Evolutionary conservation across 2,797 vertebrate genomes (phyloP).

Genomic region (Limosa lapponica): DNA sequence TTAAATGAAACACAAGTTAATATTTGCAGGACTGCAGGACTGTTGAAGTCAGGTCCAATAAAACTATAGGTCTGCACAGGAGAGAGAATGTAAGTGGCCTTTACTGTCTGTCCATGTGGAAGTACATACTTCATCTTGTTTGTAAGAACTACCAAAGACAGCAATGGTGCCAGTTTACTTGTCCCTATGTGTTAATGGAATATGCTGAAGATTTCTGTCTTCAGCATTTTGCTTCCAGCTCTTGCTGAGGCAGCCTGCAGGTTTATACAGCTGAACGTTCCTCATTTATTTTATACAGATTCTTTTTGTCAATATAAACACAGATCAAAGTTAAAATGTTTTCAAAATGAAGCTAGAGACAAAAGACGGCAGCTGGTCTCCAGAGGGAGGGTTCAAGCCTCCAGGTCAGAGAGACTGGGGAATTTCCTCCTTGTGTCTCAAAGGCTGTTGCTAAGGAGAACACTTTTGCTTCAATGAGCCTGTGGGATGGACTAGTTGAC

Average conservation of each 20-base stretch:
- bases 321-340: constrained; percentile 26
- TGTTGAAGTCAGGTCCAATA: background rate
- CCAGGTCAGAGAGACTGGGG: background rate
- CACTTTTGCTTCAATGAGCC: background rate
- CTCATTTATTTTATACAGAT: constrained; percentile 5
- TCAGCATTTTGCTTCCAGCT: background rate
- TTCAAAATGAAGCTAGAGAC: background rate
- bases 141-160: background rate
- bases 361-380: constrained; percentile 27
- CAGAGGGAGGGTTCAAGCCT: background rate
- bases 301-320: constrained; percentile 29
- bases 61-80: background rate
- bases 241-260: background rate
- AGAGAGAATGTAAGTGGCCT: background rate
- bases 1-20: background rate
- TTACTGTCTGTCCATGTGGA: background rate
- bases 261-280: constrained; percentile 30
- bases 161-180: background rate
- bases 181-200: background rate
- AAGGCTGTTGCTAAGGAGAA: constrained; percentile 1
- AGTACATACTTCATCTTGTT: background rate
- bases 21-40: background rate
- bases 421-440: background rate
- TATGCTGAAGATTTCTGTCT: background rate
- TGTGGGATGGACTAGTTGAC: background rate